Conservation (phyloP, 1,140 invertebrate species). For the Ips nitidus region DNA sequence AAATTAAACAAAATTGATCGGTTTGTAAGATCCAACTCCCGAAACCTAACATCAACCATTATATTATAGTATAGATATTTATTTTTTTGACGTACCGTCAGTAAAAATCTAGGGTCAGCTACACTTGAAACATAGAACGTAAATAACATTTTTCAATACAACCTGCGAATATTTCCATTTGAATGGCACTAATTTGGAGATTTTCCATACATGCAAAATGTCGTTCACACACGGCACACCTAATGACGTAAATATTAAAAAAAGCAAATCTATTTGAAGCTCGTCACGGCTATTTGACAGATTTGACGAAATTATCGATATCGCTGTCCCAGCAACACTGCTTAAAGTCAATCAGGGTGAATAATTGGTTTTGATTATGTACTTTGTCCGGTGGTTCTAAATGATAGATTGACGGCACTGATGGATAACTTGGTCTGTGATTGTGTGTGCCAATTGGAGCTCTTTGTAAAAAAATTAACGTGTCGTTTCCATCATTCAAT, state of each 20-base stretch:
- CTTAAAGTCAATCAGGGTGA: constrained; percentile 19
- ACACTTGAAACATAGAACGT: too few species aligned
- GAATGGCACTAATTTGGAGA: not conserved
- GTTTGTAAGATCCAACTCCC: too few species aligned
- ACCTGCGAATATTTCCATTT: too few species aligned
- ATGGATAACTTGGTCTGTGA: not conserved
- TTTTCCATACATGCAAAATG: constrained; percentile 1
- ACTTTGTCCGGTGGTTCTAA: constrained; percentile 2
- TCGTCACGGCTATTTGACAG: constrained; percentile 15
- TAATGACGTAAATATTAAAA: constrained; percentile 14
- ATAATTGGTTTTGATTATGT: constrained; percentile 15
- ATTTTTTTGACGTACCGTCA: too few species aligned
- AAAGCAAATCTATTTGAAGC: constrained; percentile 3
- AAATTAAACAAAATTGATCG: too few species aligned
- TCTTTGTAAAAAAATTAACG: too few species aligned
- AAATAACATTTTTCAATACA: too few species aligned
- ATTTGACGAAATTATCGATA: constrained; percentile 5
- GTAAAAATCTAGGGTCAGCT: too few species aligned
- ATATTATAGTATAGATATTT: too few species aligned
- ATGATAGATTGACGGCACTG: constrained; percentile 9
- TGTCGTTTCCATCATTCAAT: too few species aligned
- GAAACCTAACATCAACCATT: too few species aligned
- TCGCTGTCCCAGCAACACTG: constrained; percentile 20
- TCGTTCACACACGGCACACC: constrained; percentile 2
- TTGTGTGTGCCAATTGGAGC: not conserved